Evolutionary conservation across 1,140 invertebrate species (phyloP), one percentile per base, ranked within the genome.

Genomic region (Artemia franciscana): DNA sequence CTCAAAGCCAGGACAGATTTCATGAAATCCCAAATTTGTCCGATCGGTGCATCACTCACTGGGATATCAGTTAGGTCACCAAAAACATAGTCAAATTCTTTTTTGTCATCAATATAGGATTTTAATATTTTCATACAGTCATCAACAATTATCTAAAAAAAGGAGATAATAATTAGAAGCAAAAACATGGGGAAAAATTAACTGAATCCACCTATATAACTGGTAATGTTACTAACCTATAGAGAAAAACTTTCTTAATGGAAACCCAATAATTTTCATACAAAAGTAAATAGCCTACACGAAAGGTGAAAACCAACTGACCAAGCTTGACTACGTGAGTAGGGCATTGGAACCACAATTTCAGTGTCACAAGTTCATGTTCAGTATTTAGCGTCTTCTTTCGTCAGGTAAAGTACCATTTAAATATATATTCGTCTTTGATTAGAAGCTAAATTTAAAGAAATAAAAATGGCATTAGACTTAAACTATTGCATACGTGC

Each of bases 21-120:
- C 64, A 91, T 83, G 69, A 91, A 91, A 68, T 88, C 81, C 88
- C 88, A 92, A 9, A 85, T 77, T 73, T 91, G 84, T 12, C 83
- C 83, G 67, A 66, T 67, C 82, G 81, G 1, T 80, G 83, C 3
- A 79, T 79, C 60, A 57, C 75, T 72, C 62, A 92, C 85, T n/a
- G 90, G 89, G 67, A 92, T 87, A 71, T 93, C 90, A 2, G 90
- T 94, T 59, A 95, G 76, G 74, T 95, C 91, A 4, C 87, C 89
- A 69, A 94, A 91, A 18, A 94, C 82, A 69, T 86, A 91, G 76
- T 94, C 91, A 68, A 92, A 91, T 69, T 84, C 84, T 64, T 79
- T 79, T n/a, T 82, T 83, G 67, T 88, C 81, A 57, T 79, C 78
- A 15, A 84, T 81, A 73, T 86, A 88, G 63, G 86, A 79, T 60